These are phyloP conservation scores for Mirza zaza DNA, from an alignment of 2,113 vertebrate species.

Conservation along the genomic window DNA sequence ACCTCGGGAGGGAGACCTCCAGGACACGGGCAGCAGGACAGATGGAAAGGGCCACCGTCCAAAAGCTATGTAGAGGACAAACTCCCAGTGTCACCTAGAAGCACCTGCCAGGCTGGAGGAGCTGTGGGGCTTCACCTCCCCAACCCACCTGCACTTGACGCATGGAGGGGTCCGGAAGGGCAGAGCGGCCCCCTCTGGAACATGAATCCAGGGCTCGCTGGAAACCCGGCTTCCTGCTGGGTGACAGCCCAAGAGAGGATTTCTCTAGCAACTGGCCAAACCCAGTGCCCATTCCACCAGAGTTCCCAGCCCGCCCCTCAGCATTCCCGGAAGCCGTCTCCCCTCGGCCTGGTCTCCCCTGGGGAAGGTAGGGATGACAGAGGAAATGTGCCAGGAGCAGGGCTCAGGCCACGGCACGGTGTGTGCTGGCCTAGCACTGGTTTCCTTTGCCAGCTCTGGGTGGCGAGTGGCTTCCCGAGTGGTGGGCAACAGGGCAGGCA, in stretches of 20 bases:
- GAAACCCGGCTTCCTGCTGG: neutral
- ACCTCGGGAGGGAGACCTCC: neutral
- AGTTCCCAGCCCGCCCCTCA: neutral
- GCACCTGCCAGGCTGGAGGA: neutral
- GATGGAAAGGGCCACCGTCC: neutral
- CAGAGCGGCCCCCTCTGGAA: neutral
- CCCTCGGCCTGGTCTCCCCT: neutral
- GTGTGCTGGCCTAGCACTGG: neutral
- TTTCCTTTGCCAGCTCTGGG: neutral
- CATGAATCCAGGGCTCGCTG: neutral
- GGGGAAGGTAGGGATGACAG: neutral
- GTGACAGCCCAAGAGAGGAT: neutral
- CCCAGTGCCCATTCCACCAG: neutral
- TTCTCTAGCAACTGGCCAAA: neutral
- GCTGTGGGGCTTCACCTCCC: too few relatives aligned
- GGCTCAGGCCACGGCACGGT: rapidly evolving
- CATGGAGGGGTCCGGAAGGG: too few relatives aligned
- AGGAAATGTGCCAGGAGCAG: neutral
- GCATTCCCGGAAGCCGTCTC: neutral
- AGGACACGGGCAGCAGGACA: neutral
- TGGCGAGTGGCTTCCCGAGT: neutral
- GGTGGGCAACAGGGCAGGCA: too few relatives aligned
- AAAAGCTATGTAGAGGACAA: neutral
- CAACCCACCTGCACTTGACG: neutral
- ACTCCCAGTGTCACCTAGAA: neutral